Evolutionary conservation across 1,140 invertebrate species (phyloP), one percentile per base, ranked within the genome.

Genomic region (Thereuonema tuberculata): DNA sequence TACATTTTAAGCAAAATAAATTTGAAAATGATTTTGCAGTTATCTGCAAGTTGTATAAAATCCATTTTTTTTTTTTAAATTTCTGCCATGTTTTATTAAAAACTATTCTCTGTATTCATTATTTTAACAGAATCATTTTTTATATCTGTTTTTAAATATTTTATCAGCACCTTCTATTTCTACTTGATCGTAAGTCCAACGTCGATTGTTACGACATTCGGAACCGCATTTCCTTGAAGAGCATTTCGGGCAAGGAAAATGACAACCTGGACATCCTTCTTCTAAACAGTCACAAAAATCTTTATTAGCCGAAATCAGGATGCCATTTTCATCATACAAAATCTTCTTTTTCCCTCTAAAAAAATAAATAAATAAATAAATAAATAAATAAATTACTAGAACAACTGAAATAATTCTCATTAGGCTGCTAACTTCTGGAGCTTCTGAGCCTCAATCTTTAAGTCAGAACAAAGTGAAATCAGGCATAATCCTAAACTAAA

Each of bases 271-370:
- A 66, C 88, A 91, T 5, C 74, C 72, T 48, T 74, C 68, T 57
- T 81, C 77, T 23, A 89, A 70, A 68, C 88, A 91, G 70, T 91
- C 88, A 67, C 88, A 91, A 1, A 89, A 62, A 73, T 90, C 84
- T 52, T 75, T 71, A 3, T 81, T 80, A 25, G 80, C 79, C 46
- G 70, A 69, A 58, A 76, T 26, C 64, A 76, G 60, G 56, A 72
- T 47, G 62, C 74, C 62, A 70, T 75, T 62, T 63, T 75, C 64
- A 65, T 78, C 72, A 65, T 77, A 74, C 26, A 28, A 3, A 9
- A 54, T 15, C 2, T 52, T 9, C 24, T 59, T 59, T 12, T 29
- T 9, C 2, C 2, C n/a, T 20, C 58, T 59, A 25, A 28, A 23
- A n/a, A n/a, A 48, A 9, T n/a, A 37, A 47, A 23, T 12, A 57